phyloP scores from a whole-genome alignment of 1,140 invertebrate species.

The Protaetia brevitarsis region DNA sequence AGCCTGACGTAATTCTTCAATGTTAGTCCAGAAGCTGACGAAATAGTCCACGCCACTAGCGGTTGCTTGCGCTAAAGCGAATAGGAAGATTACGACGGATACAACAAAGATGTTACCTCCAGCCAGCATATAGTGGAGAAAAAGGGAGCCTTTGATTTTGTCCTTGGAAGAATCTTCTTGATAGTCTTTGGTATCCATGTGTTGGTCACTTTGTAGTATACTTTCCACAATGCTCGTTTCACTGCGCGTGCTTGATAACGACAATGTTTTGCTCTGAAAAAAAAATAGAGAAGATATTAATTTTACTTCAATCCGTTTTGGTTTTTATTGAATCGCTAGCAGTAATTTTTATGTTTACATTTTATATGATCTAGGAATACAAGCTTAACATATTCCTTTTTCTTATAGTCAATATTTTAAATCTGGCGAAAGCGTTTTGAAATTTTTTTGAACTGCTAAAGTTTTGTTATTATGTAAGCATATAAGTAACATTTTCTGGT shows the following conservation, averaged over 20 bases:
- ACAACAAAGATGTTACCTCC: conserved; percentile 62
- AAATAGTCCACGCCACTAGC: conserved; percentile 77
- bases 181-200: conserved; percentile 39
- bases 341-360: too few relatives aligned
- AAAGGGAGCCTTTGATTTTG: conserved; percentile 45
- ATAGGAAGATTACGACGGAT: conserved; percentile 55
- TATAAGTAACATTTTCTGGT: too few relatives aligned
- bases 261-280: conserved; percentile 34
- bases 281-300: neutral
- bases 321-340: too few relatives aligned
- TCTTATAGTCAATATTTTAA: too few relatives aligned
- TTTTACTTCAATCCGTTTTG: too few relatives aligned
- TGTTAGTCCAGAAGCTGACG: conserved; percentile 69
- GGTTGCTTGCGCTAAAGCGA: conserved; percentile 64
- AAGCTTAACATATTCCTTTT: too few relatives aligned
- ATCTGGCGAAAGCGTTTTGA: too few relatives aligned
- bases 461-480: too few relatives aligned
- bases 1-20: conserved; percentile 35
- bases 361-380: too few relatives aligned
- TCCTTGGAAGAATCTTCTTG: conserved; percentile 47
- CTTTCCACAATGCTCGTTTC: conserved; percentile 43
- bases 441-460: too few relatives aligned
- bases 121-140: conserved; percentile 61
- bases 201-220: conserved; percentile 37
- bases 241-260: conserved; percentile 38